A percentile compares a stretch with the other conserved stretches of the same genome.
Evolutionary conservation across 2,797 vertebrate species (phyloP).

Genomic region (Acanthiza pusilla): DNA sequence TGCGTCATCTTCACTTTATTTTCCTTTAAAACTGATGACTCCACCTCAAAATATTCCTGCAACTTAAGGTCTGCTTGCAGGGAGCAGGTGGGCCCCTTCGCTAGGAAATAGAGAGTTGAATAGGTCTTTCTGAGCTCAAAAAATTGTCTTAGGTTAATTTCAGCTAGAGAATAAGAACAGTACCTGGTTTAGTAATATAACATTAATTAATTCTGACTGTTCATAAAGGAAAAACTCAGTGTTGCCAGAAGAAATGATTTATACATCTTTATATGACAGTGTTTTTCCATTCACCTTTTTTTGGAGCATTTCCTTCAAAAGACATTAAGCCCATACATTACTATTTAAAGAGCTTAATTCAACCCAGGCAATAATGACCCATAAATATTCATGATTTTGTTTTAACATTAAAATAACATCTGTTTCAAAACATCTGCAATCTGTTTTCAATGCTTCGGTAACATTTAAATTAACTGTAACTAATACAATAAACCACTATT

Average conservation of each 20-base stretch:
- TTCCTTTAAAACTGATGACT: background rate
- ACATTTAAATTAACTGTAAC: conserved; percentile 83
- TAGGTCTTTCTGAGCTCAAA: conserved; percentile 46
- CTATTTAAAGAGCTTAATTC: conserved; percentile 74
- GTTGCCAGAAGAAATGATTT: conserved; percentile 59
- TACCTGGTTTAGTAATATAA: conserved; percentile 58
- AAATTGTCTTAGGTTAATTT: background rate
- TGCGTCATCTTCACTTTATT: background rate
- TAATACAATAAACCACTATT: conserved; percentile 83
- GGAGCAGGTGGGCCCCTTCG: background rate
- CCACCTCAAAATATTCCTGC: background rate
- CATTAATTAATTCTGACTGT: conserved; percentile 44
- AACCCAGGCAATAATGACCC: conserved; percentile 81
- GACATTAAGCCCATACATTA: conserved; percentile 61
- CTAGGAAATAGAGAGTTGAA: background rate
- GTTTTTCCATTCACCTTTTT: conserved; percentile 70
- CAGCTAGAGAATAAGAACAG: background rate
- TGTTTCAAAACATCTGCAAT: conserved; percentile 92
- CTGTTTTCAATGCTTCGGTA: conserved; percentile 87
- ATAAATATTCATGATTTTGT: conserved; percentile 95
- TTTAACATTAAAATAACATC: conserved; percentile 91
- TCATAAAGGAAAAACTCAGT: conserved; percentile 31
- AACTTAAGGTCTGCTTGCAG: background rate
- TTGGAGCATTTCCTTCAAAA: conserved; percentile 58
- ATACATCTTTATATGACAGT: conserved; percentile 34